These are phyloP conservation scores for Campoplex nolae DNA, from an alignment of 2,888 invertebrate species.

Conservation along the genomic window DNA sequence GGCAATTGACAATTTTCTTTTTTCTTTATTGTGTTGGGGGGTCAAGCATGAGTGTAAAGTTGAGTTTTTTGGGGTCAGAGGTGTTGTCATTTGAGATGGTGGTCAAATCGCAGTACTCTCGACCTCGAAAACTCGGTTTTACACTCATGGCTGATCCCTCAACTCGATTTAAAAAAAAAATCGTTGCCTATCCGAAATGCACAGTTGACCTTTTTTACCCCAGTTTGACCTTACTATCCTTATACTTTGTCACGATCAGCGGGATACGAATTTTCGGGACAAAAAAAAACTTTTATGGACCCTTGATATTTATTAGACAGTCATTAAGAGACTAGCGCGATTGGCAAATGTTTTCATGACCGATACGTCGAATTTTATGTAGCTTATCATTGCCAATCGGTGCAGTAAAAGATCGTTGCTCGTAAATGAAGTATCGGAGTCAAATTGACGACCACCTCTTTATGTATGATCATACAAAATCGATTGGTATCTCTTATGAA, in stretches of 20 bases:
- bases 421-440: background rate
- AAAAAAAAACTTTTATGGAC: background rate
- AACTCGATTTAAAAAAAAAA: too few species aligned
- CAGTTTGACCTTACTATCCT: too few species aligned
- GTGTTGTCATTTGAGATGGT: too few species aligned
- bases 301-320: conserved; percentile 18
- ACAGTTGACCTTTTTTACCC: too few species aligned
- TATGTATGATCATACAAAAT: background rate
- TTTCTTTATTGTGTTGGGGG: too few species aligned
- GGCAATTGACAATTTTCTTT: too few species aligned
- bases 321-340: conserved; percentile 21
- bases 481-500: background rate
- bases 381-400: conserved; percentile 20
- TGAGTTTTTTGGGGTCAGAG: too few species aligned
- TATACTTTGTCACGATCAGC: conserved; percentile 47
- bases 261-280: background rate
- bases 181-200: too few species aligned
- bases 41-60: too few species aligned
- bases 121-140: too few species aligned
- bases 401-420: conserved; percentile 6
- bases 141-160: too few species aligned
- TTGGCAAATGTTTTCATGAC: conserved; percentile 13
- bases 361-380: background rate
- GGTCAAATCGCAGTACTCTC: too few species aligned
- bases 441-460: background rate